Percentiles rank a stretch among this genome's conserved stretches.
Evolutionary conservation across 1,140 invertebrate species (phyloP).

Genomic region (Drosophila subpulchrella): DNA sequence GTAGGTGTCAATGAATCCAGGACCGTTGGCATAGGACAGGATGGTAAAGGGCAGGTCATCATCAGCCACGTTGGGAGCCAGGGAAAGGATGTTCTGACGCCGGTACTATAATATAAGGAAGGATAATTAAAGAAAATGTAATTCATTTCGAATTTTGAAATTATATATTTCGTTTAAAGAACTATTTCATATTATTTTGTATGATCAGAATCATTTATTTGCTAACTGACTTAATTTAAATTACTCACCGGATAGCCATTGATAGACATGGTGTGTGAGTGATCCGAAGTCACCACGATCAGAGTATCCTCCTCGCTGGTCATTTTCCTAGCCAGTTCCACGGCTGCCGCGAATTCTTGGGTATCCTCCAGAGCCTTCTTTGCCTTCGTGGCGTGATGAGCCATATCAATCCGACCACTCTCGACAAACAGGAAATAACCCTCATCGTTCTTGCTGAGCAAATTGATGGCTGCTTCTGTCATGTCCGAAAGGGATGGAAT

Average conservation of each 20-base stretch:
- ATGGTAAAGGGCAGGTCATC: constrained; percentile 88
- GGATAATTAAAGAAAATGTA: too few species aligned
- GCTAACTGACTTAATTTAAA: not conserved
- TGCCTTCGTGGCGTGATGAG: constrained; percentile 92
- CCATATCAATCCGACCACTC: constrained; percentile 93
- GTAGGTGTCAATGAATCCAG: constrained; percentile 85
- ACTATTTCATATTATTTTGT: too few species aligned
- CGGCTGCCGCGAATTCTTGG: constrained; percentile 89
- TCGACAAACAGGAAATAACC: constrained; percentile 96
- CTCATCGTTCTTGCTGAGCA: constrained; percentile 91
- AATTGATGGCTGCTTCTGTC: constrained; percentile 91
- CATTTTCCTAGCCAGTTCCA: constrained; percentile 88
- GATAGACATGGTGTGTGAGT: constrained; percentile 92
- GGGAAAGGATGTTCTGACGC: constrained; percentile 88
- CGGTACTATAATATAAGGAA: constrained; percentile 65
- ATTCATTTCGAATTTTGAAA: too few species aligned
- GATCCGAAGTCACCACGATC: constrained; percentile 92
- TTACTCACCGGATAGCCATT: constrained; percentile 86
- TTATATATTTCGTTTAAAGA: too few species aligned
- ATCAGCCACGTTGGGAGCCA: constrained; percentile 68
- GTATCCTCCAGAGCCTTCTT: constrained; percentile 92
- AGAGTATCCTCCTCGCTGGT: constrained; percentile 90
- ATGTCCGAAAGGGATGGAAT: constrained; percentile 93
- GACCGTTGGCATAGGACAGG: constrained; percentile 90
- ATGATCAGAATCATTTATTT: too few species aligned